These are phyloP conservation scores for Bombus huntii DNA, from an alignment of 1,140 invertebrate genomes.

Conservation along the genomic window DNA sequence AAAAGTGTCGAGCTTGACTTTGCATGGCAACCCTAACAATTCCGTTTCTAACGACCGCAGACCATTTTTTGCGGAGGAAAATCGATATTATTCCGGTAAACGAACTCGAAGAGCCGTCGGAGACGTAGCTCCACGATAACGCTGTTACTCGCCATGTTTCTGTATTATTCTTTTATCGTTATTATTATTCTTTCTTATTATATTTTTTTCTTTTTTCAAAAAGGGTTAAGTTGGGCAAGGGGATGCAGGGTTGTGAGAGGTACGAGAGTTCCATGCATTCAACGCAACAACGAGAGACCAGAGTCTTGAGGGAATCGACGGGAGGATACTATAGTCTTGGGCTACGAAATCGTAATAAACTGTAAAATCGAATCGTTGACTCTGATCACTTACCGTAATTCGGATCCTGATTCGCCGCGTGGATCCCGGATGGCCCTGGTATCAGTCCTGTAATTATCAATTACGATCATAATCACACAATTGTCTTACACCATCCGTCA, in stretches of 20 bases:
- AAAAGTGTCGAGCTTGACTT: conserved; percentile 28
- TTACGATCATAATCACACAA: neutral
- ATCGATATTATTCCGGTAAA: conserved; percentile 48
- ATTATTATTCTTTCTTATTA: neutral
- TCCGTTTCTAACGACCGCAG: conserved; percentile 34
- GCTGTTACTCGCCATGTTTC: conserved; percentile 70
- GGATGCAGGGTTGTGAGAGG: conserved; percentile 79
- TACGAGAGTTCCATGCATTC: conserved; percentile 84
- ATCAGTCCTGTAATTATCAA: conserved; percentile 85
- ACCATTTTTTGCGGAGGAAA: conserved; percentile 23
- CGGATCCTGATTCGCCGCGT: conserved; percentile 86
- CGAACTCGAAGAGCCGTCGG: conserved; percentile 61
- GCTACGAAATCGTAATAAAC: conserved; percentile 75
- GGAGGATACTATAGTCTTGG: conserved; percentile 79
- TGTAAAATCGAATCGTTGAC: conserved; percentile 55
- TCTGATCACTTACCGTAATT: conserved; percentile 90
- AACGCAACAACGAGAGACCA: conserved; percentile 82
- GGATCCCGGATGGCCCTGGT: conserved; percentile 92
- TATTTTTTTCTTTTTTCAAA: neutral
- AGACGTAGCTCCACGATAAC: conserved; percentile 60
- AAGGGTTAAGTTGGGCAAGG: conserved; percentile 62
- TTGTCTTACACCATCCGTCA: too few relatives aligned
- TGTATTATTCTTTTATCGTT: neutral
- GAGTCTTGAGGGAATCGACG: conserved; percentile 79
- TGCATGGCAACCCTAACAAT: conserved; percentile 48